These are phyloP conservation scores for Holothuria glaberrima DNA, from an alignment of 35 echinoderm and acorn worm genomes.

Conservation along the genomic window DNA sequence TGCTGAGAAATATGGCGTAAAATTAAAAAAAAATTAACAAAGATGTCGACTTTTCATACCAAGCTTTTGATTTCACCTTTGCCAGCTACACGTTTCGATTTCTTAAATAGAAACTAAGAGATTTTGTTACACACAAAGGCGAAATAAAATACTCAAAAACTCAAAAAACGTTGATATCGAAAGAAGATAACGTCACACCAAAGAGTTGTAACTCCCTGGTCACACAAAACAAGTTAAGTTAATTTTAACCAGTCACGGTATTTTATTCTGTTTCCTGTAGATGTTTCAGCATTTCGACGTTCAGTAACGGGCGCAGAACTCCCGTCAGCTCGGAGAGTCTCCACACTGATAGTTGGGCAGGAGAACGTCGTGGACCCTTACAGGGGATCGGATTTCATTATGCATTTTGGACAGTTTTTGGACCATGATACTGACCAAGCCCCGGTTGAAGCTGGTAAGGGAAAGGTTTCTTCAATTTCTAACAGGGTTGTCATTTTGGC, in stretches of 20 bases:
- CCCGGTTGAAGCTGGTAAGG: constrained; percentile 61
- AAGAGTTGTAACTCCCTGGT: background rate
- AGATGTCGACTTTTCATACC: too few relatives aligned
- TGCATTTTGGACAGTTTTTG: constrained; percentile 85
- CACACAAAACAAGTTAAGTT: too few relatives aligned
- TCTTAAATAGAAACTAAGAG: too few relatives aligned
- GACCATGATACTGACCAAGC: constrained; percentile 89
- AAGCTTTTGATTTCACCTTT: too few relatives aligned
- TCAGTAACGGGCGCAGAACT: constrained; percentile 2
- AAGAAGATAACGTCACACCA: background rate
- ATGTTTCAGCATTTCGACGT: constrained; percentile 3
- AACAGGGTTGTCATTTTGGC: too few relatives aligned
- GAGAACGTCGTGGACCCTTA: constrained; percentile 26
- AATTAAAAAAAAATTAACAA: too few relatives aligned
- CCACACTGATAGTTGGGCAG: background rate
- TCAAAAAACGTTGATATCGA: background rate
- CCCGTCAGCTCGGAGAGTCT: constrained; percentile 16
- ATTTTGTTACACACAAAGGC: too few relatives aligned
- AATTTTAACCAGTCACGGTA: too few relatives aligned
- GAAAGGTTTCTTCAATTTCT: too few relatives aligned
- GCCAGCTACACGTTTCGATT: too few relatives aligned
- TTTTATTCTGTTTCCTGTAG: constrained; percentile 20
- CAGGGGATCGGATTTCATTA: constrained; percentile 57
- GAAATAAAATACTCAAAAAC: too few relatives aligned
- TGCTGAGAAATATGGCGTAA: too few relatives aligned